Base-by-base conservation (phyloP, 2,888 invertebrate genomes). In the Megaustenia siamemsis region DNA sequence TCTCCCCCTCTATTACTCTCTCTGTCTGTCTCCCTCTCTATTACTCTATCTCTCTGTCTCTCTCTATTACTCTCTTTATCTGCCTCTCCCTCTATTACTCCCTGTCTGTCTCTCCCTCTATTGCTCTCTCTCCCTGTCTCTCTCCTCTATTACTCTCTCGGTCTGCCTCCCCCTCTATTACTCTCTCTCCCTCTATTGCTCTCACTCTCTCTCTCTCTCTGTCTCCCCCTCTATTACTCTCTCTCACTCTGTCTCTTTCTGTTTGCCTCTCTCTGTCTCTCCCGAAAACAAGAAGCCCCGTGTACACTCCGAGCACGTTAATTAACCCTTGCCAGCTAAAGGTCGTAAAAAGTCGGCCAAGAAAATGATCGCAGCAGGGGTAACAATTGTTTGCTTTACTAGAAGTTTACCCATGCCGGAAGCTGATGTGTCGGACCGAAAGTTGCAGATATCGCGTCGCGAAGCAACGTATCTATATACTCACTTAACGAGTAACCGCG, bases 21-120 rank as follows among this genome's bases (percentile, higher is more conserved):
- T 63, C 60, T 43, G 15, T 53, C 60, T 32, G 1, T 63, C 40
- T 63, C 18, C 63, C 40, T 60, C 60, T 78, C 45, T 78, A 18
- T 63, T 40, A 63, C 35, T 78, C 63, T 78, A 21, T 56, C 40
- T 78, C 60, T 78, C 78, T 78, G n/a, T 63, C 63, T 78, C 60
- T 63, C 78, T 63, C 35, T 78, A 3, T 40, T 10, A 63, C 63
- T 78, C 60, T 78, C 63, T 63, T 24, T 63, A 18, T 63, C 35
- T 78, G 63, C 63, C 18, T 78, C 78, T 78, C 18, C 63, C 21
- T 78, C 78, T 78, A 32, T 78, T 12, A 40, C 38, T 78, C 66
- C 18, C 18, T 78, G 35, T 78, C 63, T 78, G 32, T 78, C 60
- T 40, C 38, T 63, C 63, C 63, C 15, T 63, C 38, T 78, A 21